These are phyloP conservation scores for Ictidomys tridecemlineatus DNA, from an alignment of 2,113 vertebrate species.

Conservation along the genomic window DNA sequence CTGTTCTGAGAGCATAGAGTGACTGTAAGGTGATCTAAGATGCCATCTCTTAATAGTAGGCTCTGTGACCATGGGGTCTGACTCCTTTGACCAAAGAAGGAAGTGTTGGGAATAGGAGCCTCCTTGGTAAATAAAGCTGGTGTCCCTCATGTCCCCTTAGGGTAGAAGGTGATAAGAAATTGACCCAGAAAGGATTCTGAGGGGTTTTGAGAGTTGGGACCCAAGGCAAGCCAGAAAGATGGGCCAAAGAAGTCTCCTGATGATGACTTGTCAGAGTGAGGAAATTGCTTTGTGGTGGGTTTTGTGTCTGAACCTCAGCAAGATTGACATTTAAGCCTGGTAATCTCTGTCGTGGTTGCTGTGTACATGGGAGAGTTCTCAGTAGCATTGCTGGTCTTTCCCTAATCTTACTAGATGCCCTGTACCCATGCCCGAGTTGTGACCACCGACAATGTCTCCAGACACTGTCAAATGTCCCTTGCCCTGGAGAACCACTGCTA, in stretches of 20 bases:
- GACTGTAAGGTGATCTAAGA: background rate
- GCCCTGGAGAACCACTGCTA: background rate
- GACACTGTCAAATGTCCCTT: background rate
- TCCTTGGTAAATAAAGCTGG: background rate
- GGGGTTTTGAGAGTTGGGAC: too few species aligned
- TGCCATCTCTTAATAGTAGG: background rate
- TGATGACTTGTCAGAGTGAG: background rate
- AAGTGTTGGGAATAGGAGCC: background rate
- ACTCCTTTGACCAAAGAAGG: background rate
- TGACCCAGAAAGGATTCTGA: background rate
- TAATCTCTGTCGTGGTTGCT: background rate
- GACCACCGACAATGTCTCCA: background rate
- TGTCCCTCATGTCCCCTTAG: too few species aligned
- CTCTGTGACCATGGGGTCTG: background rate
- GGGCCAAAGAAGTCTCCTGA: background rate
- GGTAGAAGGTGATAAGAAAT: background rate
- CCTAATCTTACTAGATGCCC: too few species aligned
- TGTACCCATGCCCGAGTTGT: background rate
- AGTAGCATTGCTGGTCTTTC: too few species aligned
- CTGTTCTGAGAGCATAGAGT: background rate
- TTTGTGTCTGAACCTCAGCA: background rate
- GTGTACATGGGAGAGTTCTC: background rate
- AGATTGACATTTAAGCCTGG: accelerated
- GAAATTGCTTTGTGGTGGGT: accelerated
- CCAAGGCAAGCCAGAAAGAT: background rate